These are phyloP conservation scores for Paratrypauchen microcephalus DNA, from an alignment of 2,797 vertebrate genomes.

Conservation along the genomic window DNA sequence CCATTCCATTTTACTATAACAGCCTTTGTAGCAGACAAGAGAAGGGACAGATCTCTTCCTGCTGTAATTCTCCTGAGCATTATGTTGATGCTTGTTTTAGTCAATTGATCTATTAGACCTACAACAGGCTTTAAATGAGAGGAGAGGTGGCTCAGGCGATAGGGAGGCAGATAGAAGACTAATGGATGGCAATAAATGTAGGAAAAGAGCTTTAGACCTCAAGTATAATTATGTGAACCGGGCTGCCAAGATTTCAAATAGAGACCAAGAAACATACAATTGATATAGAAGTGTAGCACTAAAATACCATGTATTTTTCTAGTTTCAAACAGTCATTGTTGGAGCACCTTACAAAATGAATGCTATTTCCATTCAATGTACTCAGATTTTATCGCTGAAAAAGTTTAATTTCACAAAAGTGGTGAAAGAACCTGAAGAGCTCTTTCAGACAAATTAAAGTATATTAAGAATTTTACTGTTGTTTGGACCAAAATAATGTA, in stretches of 20 bases:
- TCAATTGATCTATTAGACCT: conserved; percentile 50
- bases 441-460: too few relatives aligned
- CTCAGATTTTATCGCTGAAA: too few relatives aligned
- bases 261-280: not conserved
- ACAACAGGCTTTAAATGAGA: conserved; percentile 28
- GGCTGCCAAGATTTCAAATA: conserved; percentile 13
- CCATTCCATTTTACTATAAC: conserved; percentile 10
- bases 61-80: conserved; percentile 22
- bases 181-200: conserved; percentile 59
- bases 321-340: too few relatives aligned
- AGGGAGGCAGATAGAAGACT: conserved; percentile 41
- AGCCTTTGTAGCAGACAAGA: conserved; percentile 24
- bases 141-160: conserved; percentile 38
- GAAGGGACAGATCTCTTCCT: conserved; percentile 26
- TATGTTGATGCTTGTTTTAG: conserved; percentile 48
- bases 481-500: too few relatives aligned
- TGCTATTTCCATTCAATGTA: too few relatives aligned
- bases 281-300: too few relatives aligned
- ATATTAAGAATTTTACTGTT: too few relatives aligned
- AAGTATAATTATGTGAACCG: conserved; percentile 12
- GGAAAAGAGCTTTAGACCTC: conserved; percentile 23
- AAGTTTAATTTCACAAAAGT: too few relatives aligned
- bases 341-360: too few relatives aligned
- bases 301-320: conserved; percentile 3
- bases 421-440: too few relatives aligned